These are phyloP conservation scores for Zaprionus ghesquierei DNA, from an alignment of 1,140 invertebrate genomes.

Conservation along the genomic window DNA sequence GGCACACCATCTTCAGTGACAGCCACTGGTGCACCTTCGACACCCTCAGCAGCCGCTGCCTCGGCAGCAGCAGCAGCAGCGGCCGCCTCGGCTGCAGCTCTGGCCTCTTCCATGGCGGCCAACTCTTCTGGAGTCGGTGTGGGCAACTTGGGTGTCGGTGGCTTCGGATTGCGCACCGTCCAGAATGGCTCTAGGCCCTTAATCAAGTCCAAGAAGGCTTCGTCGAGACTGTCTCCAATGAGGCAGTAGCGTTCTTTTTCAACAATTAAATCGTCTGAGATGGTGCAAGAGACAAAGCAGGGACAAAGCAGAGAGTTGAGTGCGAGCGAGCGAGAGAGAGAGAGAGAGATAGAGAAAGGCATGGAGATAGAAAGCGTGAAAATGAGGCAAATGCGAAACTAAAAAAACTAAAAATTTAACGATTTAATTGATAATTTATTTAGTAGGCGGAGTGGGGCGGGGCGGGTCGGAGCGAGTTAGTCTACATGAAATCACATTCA, in stretches of 20 bases:
- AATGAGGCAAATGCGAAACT: conserved; percentile 45
- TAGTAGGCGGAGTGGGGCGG: background rate
- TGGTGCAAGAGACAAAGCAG: conserved; percentile 35
- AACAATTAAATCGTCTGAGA: conserved; percentile 97
- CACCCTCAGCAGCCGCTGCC: conserved; percentile 48
- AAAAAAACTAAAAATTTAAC: conserved; percentile 49
- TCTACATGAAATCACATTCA: conserved; percentile 50
- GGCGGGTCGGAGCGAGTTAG: conserved; percentile 32
- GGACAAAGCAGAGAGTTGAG: conserved; percentile 42
- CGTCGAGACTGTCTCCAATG: conserved; percentile 98
- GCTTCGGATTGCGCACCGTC: conserved; percentile 77
- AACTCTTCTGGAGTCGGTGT: conserved; percentile 76
- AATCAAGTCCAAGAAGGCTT: conserved; percentile 97
- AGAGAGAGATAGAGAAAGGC: conserved; percentile 43
- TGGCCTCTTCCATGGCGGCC: conserved; percentile 68
- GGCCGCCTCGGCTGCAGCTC: conserved; percentile 61
- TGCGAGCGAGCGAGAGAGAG: conserved; percentile 27
- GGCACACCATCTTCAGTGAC: conserved; percentile 26
- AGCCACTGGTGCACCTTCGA: conserved; percentile 74
- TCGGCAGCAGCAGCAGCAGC: conserved; percentile 72
- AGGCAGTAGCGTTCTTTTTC: conserved; percentile 99
- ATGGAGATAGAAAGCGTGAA: conserved; percentile 50
- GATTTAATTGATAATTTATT: conserved; percentile 12
- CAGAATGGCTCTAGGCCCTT: conserved; percentile 84
- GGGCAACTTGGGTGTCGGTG: conserved; percentile 81